Percentiles rank a stretch among this genome's conserved stretches.
These are phyloP conservation scores for Reticulitermes lucifugus DNA, from an alignment of 2,888 invertebrate genomes.

Conservation along the genomic window DNA sequence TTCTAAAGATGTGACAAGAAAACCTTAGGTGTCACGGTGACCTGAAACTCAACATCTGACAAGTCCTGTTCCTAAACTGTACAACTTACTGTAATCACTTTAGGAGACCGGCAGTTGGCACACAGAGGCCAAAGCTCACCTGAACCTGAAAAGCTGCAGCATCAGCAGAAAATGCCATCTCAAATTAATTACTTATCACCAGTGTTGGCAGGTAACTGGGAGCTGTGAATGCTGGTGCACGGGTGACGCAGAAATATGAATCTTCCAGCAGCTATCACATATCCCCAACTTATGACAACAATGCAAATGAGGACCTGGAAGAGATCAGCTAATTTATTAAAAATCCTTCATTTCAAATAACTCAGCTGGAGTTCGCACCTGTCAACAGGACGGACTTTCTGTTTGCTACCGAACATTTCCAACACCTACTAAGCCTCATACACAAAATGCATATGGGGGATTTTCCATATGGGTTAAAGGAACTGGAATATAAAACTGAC, in stretches of 20 bases:
- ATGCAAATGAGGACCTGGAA: slow-evolving; percentile 58
- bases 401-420: no score
- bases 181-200: slow-evolving; percentile 51
- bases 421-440: no score
- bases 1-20: no score
- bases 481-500: no score
- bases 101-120: background rate
- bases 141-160: slow-evolving; percentile 79
- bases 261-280: slow-evolving; percentile 66
- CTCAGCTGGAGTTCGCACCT: no score
- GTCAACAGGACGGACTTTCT: no score
- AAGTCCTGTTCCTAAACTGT: no score
- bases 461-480: no score
- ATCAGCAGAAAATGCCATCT: slow-evolving; percentile 83
- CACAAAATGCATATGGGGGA: no score
- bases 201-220: background rate
- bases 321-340: background rate
- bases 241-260: slow-evolving; percentile 44
- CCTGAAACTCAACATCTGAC: no score
- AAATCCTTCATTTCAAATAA: background rate
- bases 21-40: no score
- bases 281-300: slow-evolving; percentile 67
- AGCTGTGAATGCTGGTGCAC: slow-evolving; percentile 41
- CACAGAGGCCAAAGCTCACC: slow-evolving; percentile 56
- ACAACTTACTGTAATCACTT: background rate